Evolutionary conservation across 2,797 vertebrate genomes (phyloP), one percentile per base, ranked within the genome.

Genomic region (Mus spretus): DNA sequence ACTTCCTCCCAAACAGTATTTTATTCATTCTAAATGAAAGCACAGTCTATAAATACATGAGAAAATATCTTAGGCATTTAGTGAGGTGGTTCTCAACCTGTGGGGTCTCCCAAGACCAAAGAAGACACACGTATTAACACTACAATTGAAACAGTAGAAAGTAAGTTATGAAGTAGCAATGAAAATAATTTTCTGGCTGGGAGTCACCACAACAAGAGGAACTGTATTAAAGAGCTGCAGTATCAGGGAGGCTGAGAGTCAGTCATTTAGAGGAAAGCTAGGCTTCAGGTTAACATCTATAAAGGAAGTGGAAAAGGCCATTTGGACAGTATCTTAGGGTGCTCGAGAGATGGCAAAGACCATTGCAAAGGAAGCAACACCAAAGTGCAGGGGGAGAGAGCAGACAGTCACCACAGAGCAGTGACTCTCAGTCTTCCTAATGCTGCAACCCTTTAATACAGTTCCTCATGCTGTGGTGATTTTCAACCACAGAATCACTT

Each of bases 1-100:
- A 96, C 82, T 92, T 95, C 85, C 75, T 94, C 79, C 44, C 37
- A 91, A 94, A 94, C 90, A 94, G 63, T 67, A 24, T 80, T 63
- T 53, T 37, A 40, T 78, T 40, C 92, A 70, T 90, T 87, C 50
- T 82, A 81, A 59, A 75, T 67, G 53, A 89, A 95, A 95, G 83
- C 37, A 91, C 7, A 89, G 12, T 75, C 86, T 94, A 50, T 47
- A 96, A 90, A 91, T 81, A 94, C 8, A 61, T 65, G 53, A 81
- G 47, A 37, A 82, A 17, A 61, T 34, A 84, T 79, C 95, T 61
- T 50, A 80, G 14, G 44, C 50, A 86, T 26, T 86, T 44, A 44
- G 44, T 61, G 40, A 26, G 44, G 74, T 28, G 74, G 40, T 3
- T 77, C 74, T 77, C 72, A 37, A 74, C 37, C 74, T 44, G 12